Evolutionary conservation across 92 coral and sea anemone genomes (phyloP).

Genomic region (Zoanthus sansibaricus): DNA sequence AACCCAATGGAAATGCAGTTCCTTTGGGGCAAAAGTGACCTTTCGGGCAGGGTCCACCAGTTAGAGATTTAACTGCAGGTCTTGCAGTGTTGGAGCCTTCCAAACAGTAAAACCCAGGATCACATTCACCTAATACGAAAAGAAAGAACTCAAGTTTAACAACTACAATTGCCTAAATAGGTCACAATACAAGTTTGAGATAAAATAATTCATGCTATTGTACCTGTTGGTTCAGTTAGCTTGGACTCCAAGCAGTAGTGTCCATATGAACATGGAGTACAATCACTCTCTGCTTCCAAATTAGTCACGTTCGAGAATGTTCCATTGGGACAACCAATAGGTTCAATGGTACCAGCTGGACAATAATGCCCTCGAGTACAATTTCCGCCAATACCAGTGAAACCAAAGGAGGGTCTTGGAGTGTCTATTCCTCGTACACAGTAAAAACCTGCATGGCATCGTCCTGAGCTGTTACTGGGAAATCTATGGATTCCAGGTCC

Average conservation of each 20-base stretch:
- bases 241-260: constrained; percentile 89
- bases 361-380: constrained; percentile 95
- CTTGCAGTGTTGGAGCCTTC: constrained; percentile 92
- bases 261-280: constrained; percentile 91
- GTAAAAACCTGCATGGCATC: constrained; percentile 85
- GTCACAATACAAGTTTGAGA: too few relatives aligned
- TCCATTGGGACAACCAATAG: constrained; percentile 93
- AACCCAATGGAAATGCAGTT: constrained; percentile 85
- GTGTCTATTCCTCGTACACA: constrained; percentile 88
- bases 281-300: constrained; percentile 66
- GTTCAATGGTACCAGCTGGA: constrained; percentile 80
- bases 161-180: too few relatives aligned
- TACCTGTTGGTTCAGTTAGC: constrained; percentile 94
- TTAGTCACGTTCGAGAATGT: constrained; percentile 94
- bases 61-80: constrained; percentile 73
- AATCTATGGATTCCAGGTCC: constrained; percentile 80
- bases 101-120: constrained; percentile 87
- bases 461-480: constrained; percentile 78
- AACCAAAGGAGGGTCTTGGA: constrained; percentile 85
- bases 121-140: constrained; percentile 70
- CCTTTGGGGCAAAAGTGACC: constrained; percentile 95
- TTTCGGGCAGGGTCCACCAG: constrained; percentile 93
- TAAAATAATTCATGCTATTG: not conserved
- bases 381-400: constrained; percentile 92
- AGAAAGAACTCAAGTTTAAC: too few relatives aligned